These are phyloP conservation scores for Piaya cayana DNA, from an alignment of 2,113 vertebrate genomes.

Conservation along the genomic window DNA sequence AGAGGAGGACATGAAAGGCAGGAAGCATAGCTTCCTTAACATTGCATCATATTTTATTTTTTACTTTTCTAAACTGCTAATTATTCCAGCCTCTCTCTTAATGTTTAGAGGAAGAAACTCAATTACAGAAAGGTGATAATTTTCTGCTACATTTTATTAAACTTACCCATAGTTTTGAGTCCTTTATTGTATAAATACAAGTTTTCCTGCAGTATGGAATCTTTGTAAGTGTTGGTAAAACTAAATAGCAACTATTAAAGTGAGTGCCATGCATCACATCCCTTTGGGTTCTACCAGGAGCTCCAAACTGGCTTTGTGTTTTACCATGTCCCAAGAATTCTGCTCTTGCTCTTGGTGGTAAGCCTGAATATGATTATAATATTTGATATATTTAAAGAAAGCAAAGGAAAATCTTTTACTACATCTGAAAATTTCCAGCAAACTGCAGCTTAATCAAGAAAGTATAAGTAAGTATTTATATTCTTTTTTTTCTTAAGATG, in stretches of 20 bases:
- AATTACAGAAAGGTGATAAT: background rate
- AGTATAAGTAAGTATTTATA: background rate
- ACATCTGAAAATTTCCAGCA: background rate
- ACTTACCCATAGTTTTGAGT: background rate
- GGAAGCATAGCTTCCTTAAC: conserved; percentile 60
- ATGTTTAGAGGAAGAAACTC: background rate
- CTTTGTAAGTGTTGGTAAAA: background rate
- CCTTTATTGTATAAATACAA: background rate
- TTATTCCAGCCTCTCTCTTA: background rate
- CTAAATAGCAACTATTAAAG: background rate
- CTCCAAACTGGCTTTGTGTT: background rate
- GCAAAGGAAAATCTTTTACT: background rate
- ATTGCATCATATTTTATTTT: conserved; percentile 60
- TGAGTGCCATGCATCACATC: background rate
- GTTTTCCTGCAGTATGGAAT: background rate
- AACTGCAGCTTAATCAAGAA: background rate
- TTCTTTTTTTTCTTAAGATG: background rate
- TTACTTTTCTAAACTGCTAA: background rate
- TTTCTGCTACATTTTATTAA: background rate
- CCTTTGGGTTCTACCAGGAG: background rate
- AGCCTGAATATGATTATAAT: background rate
- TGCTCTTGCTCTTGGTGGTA: background rate
- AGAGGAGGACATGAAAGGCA: conserved; percentile 59
- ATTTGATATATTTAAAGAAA: background rate
- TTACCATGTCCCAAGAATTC: background rate